phyloP scores from a whole-genome alignment of 2,113 vertebrate species.

The Anarhynchus alexandrinus region DNA sequence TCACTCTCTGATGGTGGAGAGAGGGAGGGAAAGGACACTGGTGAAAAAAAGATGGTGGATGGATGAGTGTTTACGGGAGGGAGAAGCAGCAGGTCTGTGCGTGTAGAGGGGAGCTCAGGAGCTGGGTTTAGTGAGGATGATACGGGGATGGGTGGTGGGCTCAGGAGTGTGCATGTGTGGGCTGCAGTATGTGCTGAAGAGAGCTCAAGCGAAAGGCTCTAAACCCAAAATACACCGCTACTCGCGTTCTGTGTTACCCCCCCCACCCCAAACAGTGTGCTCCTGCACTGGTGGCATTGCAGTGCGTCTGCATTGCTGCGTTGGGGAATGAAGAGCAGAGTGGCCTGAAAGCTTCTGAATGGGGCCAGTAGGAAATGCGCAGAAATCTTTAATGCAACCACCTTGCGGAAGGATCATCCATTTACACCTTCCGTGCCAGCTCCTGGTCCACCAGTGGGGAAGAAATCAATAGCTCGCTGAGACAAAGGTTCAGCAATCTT shows the following conservation, averaged over 20 bases:
- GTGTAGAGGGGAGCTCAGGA: neutral
- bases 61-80: neutral
- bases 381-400: neutral
- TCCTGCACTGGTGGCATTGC: neutral
- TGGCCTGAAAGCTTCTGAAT: neutral
- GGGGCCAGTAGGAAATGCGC: neutral
- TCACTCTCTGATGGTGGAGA: neutral
- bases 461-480: neutral
- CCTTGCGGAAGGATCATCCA: neutral
- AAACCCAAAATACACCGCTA: neutral
- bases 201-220: neutral
- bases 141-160: neutral
- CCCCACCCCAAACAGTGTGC: neutral
- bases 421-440: neutral
- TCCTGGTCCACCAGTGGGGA: neutral
- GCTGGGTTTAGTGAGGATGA: neutral
- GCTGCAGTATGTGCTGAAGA: neutral
- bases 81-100: neutral
- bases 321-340: neutral
- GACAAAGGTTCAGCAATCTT: neutral
- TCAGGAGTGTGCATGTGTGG: neutral
- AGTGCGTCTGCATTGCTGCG: neutral
- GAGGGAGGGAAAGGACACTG: neutral
- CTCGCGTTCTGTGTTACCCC: neutral
- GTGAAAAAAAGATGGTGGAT: neutral